Percentiles rank a stretch among this genome's conserved stretches.
These are phyloP conservation scores for Cygnus olor DNA, from an alignment of 2,797 vertebrate genomes.

Conservation along the genomic window DNA sequence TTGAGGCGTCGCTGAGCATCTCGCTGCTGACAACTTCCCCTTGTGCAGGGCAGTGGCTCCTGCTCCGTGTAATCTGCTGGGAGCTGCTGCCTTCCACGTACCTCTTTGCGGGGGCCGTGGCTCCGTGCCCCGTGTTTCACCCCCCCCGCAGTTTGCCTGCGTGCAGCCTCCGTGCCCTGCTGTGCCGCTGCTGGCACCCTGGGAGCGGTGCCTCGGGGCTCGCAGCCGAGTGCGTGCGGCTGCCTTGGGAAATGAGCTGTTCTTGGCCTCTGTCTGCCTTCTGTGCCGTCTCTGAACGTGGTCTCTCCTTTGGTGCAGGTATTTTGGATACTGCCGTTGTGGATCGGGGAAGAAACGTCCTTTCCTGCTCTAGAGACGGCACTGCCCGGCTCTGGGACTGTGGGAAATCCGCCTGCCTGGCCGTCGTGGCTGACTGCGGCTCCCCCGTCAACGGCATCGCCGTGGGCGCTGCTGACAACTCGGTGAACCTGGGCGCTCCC, in stretches of 20 bases:
- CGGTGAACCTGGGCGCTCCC: conserved; percentile 74
- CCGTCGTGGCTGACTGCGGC: conserved; percentile 71
- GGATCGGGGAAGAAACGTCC: conserved; percentile 80
- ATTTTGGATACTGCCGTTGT: conserved; percentile 81
- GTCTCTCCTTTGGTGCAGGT: conserved; percentile 50
- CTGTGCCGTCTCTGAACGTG: fast-evolving
- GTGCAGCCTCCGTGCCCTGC: background rate
- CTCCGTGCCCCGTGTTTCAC: fast-evolving
- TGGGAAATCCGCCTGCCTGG: conserved; percentile 77
- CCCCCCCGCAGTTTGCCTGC: fast-evolving
- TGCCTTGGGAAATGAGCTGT: fast-evolving
- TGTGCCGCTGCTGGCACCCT: background rate
- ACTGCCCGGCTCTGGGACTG: conserved; percentile 83
- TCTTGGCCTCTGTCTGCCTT: background rate
- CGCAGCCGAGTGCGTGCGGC: fast-evolving
- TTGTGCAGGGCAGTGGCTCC: background rate
- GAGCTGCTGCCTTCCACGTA: background rate
- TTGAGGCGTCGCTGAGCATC: background rate
- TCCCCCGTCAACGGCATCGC: conserved; percentile 77
- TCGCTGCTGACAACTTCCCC: background rate
- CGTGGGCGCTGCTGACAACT: conserved; percentile 65
- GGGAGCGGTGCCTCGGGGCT: background rate
- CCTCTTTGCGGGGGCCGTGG: background rate
- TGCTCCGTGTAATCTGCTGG: fast-evolving
- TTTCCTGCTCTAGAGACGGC: conserved; percentile 81